Base-by-base conservation (phyloP, 2,113 vertebrate species). In the Dicaeum eximium region DNA sequence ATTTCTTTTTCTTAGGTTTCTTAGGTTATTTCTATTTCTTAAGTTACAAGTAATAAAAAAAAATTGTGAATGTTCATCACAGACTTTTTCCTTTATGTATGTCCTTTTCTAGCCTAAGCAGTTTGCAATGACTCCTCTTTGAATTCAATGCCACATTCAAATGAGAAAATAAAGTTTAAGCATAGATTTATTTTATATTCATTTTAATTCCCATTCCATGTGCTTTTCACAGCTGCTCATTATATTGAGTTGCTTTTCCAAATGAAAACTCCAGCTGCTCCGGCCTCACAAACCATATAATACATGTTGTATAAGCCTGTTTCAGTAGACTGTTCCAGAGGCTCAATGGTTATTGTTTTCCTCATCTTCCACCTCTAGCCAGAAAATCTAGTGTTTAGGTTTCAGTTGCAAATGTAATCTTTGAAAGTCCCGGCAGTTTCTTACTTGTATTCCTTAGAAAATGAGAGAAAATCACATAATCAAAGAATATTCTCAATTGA, bases 211-310 rank as follows among this genome's bases (percentile, higher is more conserved):
- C 54, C 58, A 50, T 85, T 87, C 81, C 81, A 58, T 73, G 95
- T 93, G 84, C 67, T 88, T 91, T 94, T 82, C 91, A 93, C 92
- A 97, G 96, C 96, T 96, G 95, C 67, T 97, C 93, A 44, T 85
- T 95, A 94, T 95, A 93, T 73, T 91, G 71, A 83, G n/a, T 54
- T 70, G 56, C 67, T 95, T 95, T 93, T 95, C 87, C 81, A 90
- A 92, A 88, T 83, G 74, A 95, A 95, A 93, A 88, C 92, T 94
- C 85, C 95, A 96, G 93, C 92, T 97, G 96, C 90, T 95, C 47
- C 2, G 9, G 70, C 54, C 60, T 73, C 73, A 21, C 35, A 90
- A 90, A 42, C 90, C 16, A 19, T 66, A 86, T 85, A 95, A 91
- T 88, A 42, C 70, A 78, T 51, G 47, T 71, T 88, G 47, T 62